Evolutionary conservation across 2,797 vertebrate genomes (phyloP).

Genomic region (Dallia pectoralis): DNA sequence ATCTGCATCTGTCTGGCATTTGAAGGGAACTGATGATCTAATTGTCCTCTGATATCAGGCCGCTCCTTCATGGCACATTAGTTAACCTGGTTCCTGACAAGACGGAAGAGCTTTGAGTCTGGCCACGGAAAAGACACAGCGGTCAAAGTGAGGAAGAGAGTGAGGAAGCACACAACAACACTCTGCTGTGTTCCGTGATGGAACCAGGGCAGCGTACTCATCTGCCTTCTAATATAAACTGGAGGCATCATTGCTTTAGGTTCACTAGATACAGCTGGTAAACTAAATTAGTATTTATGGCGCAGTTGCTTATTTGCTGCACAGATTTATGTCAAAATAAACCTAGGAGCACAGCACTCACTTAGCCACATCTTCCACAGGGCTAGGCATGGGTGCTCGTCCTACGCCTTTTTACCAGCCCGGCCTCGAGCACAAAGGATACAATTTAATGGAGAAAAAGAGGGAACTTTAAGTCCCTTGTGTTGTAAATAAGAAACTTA

Average conservation of each 20-base stretch:
- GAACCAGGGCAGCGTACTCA: constrained; percentile 33
- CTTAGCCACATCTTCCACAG: constrained; percentile 41
- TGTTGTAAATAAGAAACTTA: constrained; percentile 46
- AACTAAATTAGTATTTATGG: constrained; percentile 54
- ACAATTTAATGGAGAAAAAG: constrained; percentile 40
- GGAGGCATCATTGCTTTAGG: constrained; percentile 52
- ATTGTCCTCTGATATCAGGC: constrained; percentile 54
- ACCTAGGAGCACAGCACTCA: constrained; percentile 53
- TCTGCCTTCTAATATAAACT: constrained; percentile 46
- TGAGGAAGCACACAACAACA: constrained; percentile 33
- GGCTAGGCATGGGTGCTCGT: constrained; percentile 35
- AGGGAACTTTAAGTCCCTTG: constrained; percentile 21
- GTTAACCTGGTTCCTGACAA: constrained; percentile 65
- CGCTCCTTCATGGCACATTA: constrained; percentile 65
- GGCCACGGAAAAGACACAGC: constrained; percentile 42
- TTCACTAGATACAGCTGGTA: constrained; percentile 59
- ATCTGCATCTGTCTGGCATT: constrained; percentile 45
- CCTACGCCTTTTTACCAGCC: constrained; percentile 47
- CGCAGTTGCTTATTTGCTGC: constrained; percentile 44
- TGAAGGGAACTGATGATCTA: constrained; percentile 58
- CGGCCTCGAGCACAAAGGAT: constrained; percentile 49
- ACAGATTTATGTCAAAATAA: constrained; percentile 54
- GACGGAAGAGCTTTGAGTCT: constrained; percentile 58
- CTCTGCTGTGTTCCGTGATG: constrained; percentile 26
- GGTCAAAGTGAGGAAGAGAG: constrained; percentile 45